A percentile compares a stretch with the other conserved stretches of the same genome.
Evolutionary conservation across 2,888 invertebrate genomes (phyloP).

Genomic region (Helleia helle): DNA sequence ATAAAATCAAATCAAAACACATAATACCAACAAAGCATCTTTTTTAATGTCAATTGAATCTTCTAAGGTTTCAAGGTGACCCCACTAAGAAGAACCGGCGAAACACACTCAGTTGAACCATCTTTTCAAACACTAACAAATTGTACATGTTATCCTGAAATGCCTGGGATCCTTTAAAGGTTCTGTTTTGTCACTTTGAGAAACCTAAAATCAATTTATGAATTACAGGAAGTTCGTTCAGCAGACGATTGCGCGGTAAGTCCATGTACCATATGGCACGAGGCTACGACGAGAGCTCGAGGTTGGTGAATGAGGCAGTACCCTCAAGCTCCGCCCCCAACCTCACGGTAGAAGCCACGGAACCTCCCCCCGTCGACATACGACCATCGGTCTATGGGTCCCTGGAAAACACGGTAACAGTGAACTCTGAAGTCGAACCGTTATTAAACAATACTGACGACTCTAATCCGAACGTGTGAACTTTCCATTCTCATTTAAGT

Average conservation of each 20-base stretch:
- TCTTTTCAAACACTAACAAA: no score
- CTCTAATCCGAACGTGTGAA: constrained; percentile 24
- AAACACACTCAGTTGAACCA: no score
- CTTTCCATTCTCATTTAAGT: not conserved
- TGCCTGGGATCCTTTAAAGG: no score
- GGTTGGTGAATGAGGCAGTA: constrained; percentile 44
- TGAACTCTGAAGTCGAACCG: constrained; percentile 46
- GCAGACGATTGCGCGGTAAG: constrained; percentile 84
- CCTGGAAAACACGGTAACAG: constrained; percentile 39
- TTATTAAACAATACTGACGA: constrained; percentile 33
- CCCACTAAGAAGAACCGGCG: no score
- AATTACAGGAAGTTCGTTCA: constrained; percentile 79
- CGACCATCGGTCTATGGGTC: constrained; percentile 55
- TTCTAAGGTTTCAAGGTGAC: no score
- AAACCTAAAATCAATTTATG: no score
- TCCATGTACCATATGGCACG: constrained; percentile 83
- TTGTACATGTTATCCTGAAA: no score
- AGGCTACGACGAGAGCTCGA: constrained; percentile 76
- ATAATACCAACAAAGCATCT: no score
- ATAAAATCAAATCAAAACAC: no score
- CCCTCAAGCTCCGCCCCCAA: constrained; percentile 55
- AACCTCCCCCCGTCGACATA: constrained; percentile 39
- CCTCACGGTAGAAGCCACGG: constrained; percentile 35
- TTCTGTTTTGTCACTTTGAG: no score
- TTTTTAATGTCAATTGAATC: no score